These are phyloP conservation scores for Troglohyphantes excavatus DNA, from an alignment of 2,888 invertebrate genomes.

Conservation along the genomic window DNA sequence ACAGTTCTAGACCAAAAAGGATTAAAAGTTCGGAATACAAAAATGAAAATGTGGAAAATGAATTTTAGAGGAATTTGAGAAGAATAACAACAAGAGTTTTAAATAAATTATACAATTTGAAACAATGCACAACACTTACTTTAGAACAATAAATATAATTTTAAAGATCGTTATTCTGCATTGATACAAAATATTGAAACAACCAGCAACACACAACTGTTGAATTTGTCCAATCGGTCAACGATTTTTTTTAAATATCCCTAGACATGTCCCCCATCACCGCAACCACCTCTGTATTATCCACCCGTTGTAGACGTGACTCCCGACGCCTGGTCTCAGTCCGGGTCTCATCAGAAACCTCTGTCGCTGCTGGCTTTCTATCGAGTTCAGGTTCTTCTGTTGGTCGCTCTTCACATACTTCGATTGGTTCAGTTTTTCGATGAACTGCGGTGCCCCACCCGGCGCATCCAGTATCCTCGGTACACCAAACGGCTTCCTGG, in stretches of 20 bases:
- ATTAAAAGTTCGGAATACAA: no score
- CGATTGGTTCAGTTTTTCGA: slow-evolving; percentile 43
- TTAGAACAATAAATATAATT: not conserved
- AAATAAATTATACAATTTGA: slow-evolving; percentile 3
- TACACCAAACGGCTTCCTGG: not conserved
- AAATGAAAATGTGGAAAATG: no score
- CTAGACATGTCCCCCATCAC: not conserved
- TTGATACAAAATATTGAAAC: not conserved
- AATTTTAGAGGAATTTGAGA: no score
- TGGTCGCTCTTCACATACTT: not conserved
- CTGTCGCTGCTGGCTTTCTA: slow-evolving; percentile 15
- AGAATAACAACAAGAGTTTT: not conserved
- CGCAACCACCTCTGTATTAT: slow-evolving; percentile 27
- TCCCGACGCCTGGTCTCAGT: not conserved
- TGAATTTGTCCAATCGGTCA: slow-evolving; percentile 16
- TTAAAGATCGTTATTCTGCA: not conserved
- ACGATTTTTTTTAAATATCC: not conserved
- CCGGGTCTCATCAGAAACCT: slow-evolving; percentile 12
- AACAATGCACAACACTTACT: not conserved
- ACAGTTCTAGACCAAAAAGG: no score
- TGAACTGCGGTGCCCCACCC: slow-evolving; percentile 43
- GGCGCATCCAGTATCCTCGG: slow-evolving; percentile 55
- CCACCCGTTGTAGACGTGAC: slow-evolving; percentile 57
- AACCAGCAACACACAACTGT: not conserved
- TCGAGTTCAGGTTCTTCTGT: slow-evolving; percentile 23